A percentile compares a stretch with the other conserved stretches of the same genome.
Evolutionary conservation across 2,888 invertebrate genomes (phyloP).

Genomic region (Thyatira batis): DNA sequence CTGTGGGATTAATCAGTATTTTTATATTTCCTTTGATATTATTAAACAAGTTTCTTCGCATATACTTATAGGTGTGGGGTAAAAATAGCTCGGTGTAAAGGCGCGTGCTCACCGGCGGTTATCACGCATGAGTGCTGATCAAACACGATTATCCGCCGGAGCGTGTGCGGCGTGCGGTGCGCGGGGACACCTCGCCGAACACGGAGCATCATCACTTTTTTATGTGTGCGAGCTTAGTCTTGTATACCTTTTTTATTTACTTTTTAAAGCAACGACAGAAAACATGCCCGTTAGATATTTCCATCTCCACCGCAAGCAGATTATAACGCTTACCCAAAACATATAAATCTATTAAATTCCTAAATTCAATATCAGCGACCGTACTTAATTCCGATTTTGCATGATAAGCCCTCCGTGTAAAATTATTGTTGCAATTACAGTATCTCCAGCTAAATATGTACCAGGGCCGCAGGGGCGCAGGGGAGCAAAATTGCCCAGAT

Average conservation of each 20-base stretch:
- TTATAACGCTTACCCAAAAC: not conserved
- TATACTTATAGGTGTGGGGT: conserved; percentile 4
- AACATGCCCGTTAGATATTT: conserved; percentile 12
- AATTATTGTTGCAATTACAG: not conserved
- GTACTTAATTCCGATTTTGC: not conserved
- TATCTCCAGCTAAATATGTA: not conserved
- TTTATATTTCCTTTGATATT: not conserved
- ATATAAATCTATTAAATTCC: not conserved
- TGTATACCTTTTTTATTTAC: conserved; percentile 5
- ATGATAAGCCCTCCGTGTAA: not conserved
- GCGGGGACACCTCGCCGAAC: conserved; percentile 47
- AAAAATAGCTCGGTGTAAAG: conserved; percentile 48
- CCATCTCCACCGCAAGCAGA: not conserved
- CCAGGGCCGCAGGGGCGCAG: not conserved
- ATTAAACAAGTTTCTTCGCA: not conserved
- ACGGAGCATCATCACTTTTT: conserved; percentile 20
- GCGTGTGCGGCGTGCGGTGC: too few relatives aligned
- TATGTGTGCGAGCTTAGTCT: conserved; percentile 20
- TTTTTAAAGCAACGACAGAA: not conserved
- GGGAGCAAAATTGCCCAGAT: not conserved
- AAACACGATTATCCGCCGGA: conserved; percentile 57
- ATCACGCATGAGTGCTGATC: conserved; percentile 66
- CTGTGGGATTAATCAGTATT: not conserved
- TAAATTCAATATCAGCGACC: not conserved
- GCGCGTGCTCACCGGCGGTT: conserved; percentile 36